Base-by-base conservation (phyloP, 2,888 invertebrate species). In the Matsumyia berberina region DNA sequence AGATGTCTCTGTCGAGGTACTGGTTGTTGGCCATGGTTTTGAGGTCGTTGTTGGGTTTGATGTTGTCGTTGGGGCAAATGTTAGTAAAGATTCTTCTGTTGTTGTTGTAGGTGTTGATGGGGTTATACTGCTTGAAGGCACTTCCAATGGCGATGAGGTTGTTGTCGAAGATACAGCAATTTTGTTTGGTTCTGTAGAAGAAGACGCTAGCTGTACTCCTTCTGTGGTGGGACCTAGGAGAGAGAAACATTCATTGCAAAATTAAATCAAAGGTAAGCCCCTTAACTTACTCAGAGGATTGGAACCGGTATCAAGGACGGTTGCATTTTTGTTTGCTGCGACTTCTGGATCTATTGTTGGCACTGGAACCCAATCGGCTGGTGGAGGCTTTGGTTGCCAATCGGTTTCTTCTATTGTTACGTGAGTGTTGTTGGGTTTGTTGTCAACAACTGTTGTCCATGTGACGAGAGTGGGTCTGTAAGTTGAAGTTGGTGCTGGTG, bases 391-490 rank as follows among this genome's bases (percentile, higher is more conserved):
- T 3, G 89, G 88, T 69, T 89, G 92, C 92, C 60, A 90, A 6
- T 87, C 87, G 90, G 90, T 88, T 90, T 92, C 58, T 78, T 87
- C 86, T 74, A 88, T 79, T 81, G 88, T 87, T 66, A 89, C 88
- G 66, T 89, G 89, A 2, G 89, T 88, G 1, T 86, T 87, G 12
- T 89, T 90, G 5, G 66, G 12, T 17, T 42, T 73, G 44, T 90
- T 89, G 2, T 93, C 93, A 9, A 93, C 90, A 33, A 91, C 91
- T 15, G 90, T 90, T 1, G 93, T 93, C 94, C 94, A 94, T 3
- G 94, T 94, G 2, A 93, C 93, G 0, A 94, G 89, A 0, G 91
- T 92, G 2, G 92, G 90, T 55, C 90, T 90, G 17, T 90, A 89
- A 11, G 92, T 89, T 6, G 89, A 88, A 11, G 88, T 86, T 77